Evolutionary conservation across 1,140 invertebrate species (phyloP), one percentile per base, ranked within the genome.

Genomic region (Papilio helenus): DNA sequence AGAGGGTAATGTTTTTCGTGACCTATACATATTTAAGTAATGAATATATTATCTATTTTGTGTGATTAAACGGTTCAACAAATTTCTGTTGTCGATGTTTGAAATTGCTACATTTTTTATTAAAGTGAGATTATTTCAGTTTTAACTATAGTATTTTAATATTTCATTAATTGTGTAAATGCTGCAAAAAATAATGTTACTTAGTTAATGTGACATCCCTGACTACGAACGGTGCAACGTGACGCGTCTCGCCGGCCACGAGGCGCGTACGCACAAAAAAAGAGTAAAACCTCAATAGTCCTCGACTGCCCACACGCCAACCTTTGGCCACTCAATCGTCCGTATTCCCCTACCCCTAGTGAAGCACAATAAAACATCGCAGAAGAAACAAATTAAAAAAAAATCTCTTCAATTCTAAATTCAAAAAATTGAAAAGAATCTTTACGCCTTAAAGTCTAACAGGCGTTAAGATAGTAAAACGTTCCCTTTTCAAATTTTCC

Each of bases 251-350:
- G 49, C 79, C 83, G 61, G 81, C 85, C 82, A 81, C 84, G 86
- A 83, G 72, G 85, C 83, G 84, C 85, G 83, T 85, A 88, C 86
- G 88, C 83, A 87, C 86, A 88, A 92, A 93, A 93, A 92, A 92
- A 90, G 79, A 90, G 80, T 87, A 88, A 89, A 90, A 80, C 83
- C 83, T 91, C 88, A 91, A 94, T 91, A 92, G 91, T 91, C 88
- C 90, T 92, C 89, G 83, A 91, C 92, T 85, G 91, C 93, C 93
- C 92, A 94, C 93, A 93, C 91, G 91, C 91, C 88, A 90, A 85
- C 92, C 92, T 91, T 89, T 93, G 89, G 93, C 88, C 91, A 94
- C 92, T 94, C 92, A 92, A 93, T 94, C 90, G 91, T 89, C 88
- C 85, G 88, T 89, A 89, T 87, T 89, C 83, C 81, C 85, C 78